phyloP scores from a whole-genome alignment of 2,797 vertebrate genomes.

The Chromobotia macracanthus region DNA sequence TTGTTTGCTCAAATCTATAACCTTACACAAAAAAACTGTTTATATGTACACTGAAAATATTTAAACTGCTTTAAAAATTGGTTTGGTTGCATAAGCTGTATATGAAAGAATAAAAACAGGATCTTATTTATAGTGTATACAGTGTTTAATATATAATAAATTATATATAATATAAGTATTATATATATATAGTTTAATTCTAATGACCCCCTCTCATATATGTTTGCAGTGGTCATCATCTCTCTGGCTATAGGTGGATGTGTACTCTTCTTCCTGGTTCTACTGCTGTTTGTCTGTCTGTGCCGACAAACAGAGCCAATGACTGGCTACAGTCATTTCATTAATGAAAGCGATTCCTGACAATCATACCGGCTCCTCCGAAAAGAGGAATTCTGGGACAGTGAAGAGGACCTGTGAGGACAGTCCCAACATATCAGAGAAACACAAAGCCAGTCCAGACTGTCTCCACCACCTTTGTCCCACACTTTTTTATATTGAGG shows the following conservation, averaged over 20 bases:
- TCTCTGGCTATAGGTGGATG: constrained; percentile 82
- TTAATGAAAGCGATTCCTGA: constrained; percentile 82
- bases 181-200: too few relatives aligned
- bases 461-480: not conserved
- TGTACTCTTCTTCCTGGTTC: constrained; percentile 82
- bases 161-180: too few relatives aligned
- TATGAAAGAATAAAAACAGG: too few relatives aligned
- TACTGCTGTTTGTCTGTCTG: constrained; percentile 80
- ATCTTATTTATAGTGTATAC: too few relatives aligned
- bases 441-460: not conserved
- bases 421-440: not conserved
- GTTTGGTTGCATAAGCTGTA: too few relatives aligned
- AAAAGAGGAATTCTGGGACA: constrained; percentile 64
- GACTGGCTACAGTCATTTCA: constrained; percentile 84
- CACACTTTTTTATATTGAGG: not conserved
- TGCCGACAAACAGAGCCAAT: constrained; percentile 80
- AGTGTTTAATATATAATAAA: too few relatives aligned
- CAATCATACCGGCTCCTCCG: constrained; percentile 71
- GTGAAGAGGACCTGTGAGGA: constrained; percentile 67
- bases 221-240: constrained; percentile 82
- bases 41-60: too few relatives aligned
- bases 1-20: not conserved
- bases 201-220: not conserved
- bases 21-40: too few relatives aligned
- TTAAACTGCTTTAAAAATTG: too few relatives aligned